phyloP scores from a whole-genome alignment of 2,113 vertebrate genomes.

The Asarcornis scutulata region DNA sequence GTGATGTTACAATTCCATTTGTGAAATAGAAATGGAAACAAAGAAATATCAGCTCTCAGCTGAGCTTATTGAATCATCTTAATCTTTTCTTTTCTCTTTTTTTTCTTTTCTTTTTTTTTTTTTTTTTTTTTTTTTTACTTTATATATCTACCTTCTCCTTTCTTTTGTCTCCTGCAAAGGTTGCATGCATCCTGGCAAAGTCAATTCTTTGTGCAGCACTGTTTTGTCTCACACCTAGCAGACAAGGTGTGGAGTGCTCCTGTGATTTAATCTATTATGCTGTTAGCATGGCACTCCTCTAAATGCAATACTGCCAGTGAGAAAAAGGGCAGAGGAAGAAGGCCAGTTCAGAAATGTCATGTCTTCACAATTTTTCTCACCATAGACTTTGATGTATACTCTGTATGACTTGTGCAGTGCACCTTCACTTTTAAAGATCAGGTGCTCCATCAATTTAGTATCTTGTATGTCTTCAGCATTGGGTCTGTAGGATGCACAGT shows the following conservation, averaged over 20 bases:
- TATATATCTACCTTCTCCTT: neutral
- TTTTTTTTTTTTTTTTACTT: neutral
- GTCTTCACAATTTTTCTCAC: slow-evolving; percentile 66
- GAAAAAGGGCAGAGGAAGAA: slow-evolving; percentile 52
- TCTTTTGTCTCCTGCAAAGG: neutral
- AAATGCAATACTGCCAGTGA: neutral
- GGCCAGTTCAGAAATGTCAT: slow-evolving; percentile 67
- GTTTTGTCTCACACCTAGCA: neutral
- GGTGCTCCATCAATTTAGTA: slow-evolving; percentile 31
- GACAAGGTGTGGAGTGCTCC: neutral
- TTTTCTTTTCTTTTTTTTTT: too few species aligned
- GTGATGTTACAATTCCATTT: neutral
- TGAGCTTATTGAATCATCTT: neutral
- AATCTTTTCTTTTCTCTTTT: neutral
- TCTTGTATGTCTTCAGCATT: neutral
- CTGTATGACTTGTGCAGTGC: slow-evolving; percentile 29
- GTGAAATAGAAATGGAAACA: neutral
- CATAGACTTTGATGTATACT: slow-evolving; percentile 52
- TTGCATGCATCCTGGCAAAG: neutral
- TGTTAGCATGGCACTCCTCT: slow-evolving; percentile 10
- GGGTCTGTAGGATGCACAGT: neutral
- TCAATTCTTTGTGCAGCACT: neutral
- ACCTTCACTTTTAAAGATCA: slow-evolving; percentile 57
- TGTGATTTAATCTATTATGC: slow-evolving; percentile 21
- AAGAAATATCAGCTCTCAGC: neutral